A percentile compares a stretch with the other conserved stretches of the same genome.
Conservation (phyloP, 1,140 invertebrate species). For the Drosophila takahashii region DNA sequence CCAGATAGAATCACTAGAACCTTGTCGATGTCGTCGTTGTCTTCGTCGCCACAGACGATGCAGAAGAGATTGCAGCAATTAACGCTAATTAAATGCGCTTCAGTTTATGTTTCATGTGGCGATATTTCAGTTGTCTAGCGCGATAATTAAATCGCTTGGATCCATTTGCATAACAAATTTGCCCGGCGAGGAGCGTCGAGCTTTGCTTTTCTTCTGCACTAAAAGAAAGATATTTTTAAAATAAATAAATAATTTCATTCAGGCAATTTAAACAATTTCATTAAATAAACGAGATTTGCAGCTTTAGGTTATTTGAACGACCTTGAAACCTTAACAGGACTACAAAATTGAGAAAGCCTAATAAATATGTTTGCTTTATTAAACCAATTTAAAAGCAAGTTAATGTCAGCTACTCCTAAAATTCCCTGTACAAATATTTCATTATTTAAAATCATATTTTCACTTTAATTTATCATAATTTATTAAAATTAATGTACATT, state of each 20-base stretch:
- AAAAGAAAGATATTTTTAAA: neutral
- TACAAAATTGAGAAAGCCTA: too few relatives aligned
- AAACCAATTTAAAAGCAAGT: too few relatives aligned
- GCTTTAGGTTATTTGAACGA: too few relatives aligned
- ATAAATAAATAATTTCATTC: neutral
- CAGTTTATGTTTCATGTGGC: slow-evolving; percentile 83
- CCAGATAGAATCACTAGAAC: slow-evolving; percentile 59
- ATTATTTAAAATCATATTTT: too few relatives aligned
- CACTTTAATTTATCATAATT: neutral
- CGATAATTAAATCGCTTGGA: slow-evolving; percentile 80
- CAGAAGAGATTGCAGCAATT: slow-evolving; percentile 78
- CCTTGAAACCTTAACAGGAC: too few relatives aligned
- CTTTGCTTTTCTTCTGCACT: slow-evolving; percentile 22
- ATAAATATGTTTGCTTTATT: too few relatives aligned
- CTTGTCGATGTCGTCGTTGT: slow-evolving; percentile 46
- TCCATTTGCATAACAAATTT: slow-evolving; percentile 83
- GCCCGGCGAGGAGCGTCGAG: slow-evolving; percentile 14
- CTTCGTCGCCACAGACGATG: slow-evolving; percentile 55
- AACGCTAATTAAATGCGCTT: slow-evolving; percentile 83
- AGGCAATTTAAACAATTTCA: too few relatives aligned
- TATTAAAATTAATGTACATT: neutral
- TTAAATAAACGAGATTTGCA: too few relatives aligned
- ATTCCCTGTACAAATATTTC: too few relatives aligned
- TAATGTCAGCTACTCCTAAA: too few relatives aligned
- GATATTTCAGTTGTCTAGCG: slow-evolving; percentile 83